Percentiles rank a stretch among this genome's conserved stretches.
phyloP scores from a whole-genome alignment of 1,140 invertebrate species.

The Acyrthosiphon pisum region DNA sequence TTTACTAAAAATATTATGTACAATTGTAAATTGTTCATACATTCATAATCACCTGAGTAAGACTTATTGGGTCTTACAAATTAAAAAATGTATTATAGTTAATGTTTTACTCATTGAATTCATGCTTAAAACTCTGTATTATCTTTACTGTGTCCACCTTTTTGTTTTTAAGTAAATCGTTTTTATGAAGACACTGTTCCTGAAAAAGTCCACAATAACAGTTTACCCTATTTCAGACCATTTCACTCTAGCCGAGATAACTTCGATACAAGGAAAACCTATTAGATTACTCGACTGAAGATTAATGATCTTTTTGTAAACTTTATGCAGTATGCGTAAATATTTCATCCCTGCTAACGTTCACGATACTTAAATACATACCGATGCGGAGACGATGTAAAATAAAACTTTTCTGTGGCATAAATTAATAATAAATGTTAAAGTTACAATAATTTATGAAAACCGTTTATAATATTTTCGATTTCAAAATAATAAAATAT shows the following conservation, averaged over 20 bases:
- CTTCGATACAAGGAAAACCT: constrained; percentile 43
- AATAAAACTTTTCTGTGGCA: constrained; percentile 32
- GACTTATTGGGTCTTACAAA: neutral
- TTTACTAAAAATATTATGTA: neutral
- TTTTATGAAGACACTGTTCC: neutral
- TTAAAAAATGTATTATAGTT: neutral
- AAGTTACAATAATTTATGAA: constrained; percentile 33
- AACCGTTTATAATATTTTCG: constrained; percentile 4
- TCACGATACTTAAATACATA: neutral
- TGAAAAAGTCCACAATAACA: neutral
- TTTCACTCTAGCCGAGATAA: constrained; percentile 2
- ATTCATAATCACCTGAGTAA: neutral
- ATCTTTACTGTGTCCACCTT: constrained; percentile 40
- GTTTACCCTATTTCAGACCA: constrained; percentile 33
- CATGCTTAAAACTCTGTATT: neutral
- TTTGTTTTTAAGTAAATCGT: constrained; percentile 33
- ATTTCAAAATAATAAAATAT: neutral
- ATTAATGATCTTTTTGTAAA: constrained; percentile 43
- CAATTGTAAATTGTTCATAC: neutral
- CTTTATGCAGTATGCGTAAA: constrained; percentile 11
- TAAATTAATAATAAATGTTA: constrained; percentile 27
- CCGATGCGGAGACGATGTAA: neutral
- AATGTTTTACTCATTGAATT: neutral
- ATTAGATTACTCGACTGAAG: constrained; percentile 32
- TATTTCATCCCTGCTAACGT: neutral